phyloP scores from a whole-genome alignment of 2,113 vertebrate genomes.

The Lipotes vexillifer region DNA sequence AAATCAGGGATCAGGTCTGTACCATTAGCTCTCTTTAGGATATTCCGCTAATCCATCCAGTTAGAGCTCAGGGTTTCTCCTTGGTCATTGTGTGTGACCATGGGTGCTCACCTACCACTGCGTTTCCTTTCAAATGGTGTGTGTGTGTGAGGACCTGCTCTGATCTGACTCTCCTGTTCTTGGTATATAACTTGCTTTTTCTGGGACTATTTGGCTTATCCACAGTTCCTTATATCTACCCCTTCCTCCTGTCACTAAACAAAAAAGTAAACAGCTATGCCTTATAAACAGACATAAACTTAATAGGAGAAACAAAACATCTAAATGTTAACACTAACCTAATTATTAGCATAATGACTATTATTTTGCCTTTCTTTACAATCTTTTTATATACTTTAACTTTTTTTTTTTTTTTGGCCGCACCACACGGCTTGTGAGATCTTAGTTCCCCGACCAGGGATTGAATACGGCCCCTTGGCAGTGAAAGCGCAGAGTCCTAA shows the following conservation, averaged over 20 bases:
- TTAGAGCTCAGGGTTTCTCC: not conserved
- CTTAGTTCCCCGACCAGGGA: too few species aligned
- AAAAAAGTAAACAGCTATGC: not conserved
- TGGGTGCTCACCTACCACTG: not conserved
- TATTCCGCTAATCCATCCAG: not conserved
- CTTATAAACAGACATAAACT: not conserved
- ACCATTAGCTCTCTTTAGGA: not conserved
- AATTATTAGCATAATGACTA: not conserved
- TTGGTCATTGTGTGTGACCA: not conserved
- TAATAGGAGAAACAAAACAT: not conserved
- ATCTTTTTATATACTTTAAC: not conserved
- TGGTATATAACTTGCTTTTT: not conserved
- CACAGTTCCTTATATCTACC: not conserved
- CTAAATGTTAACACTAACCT: not conserved
- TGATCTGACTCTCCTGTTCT: not conserved
- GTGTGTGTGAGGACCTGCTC: not conserved
- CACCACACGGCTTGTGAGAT: too few species aligned
- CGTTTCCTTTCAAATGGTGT: not conserved
- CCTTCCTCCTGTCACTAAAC: not conserved
- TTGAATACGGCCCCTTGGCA: too few species aligned
- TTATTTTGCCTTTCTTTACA: not conserved
- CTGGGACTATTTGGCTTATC: not conserved
- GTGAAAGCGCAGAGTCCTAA: too few species aligned
- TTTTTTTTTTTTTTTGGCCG: too few species aligned
- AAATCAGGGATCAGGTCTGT: not conserved